Base-by-base conservation (phyloP, 2,888 invertebrate genomes). In the Tachina fera region DNA sequence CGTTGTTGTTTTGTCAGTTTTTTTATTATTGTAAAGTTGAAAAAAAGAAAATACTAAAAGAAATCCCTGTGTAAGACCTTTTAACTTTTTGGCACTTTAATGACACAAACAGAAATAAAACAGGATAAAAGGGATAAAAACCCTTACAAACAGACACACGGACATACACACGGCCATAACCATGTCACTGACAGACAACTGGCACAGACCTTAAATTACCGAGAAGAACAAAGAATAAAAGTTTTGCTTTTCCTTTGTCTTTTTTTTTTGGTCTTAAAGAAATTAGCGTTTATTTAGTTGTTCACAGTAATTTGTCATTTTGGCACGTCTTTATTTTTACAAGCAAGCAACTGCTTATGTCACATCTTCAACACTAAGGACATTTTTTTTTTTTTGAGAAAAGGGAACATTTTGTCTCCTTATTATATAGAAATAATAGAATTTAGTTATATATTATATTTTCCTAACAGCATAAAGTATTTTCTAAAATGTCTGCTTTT, bases 231-330 rank as follows among this genome's bases (percentile, higher is more conserved):
- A 74, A 56, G 58, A 65, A 71, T 6, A 53, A 65, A 56, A 51
- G 8, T 74, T 31, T 41, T 49, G 13, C 47, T 43, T 14, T 22
- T n/a, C 1, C 63, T 49, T 49, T 49, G 45, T 49, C n/a, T n/a
- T n/a, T n/a, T n/a, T n/a, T n/a, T n/a, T n/a, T n/a, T n/a, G n/a
- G n/a, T n/a, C 9, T 22, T 49, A 13, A 45, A 83, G 77, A 84
- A 84, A 84, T 86, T 84, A 84, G 86, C 83, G 81, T 84, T 84
- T 81, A 81, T 84, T 84, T 81, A 86, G 86, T 83, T 84, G 86
- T 81, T 84, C 81, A 70, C 81, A 81, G 91, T 90, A 91, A 91
- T 91, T 91, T 91, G 91, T 90, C 91, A 91, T 90, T 90, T 90
- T 91, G 91, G 91, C 91, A 91, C 91, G 88, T 83, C 87, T 85